Conservation (phyloP, 2,797 vertebrate genomes). For the Platalea minor region DNA sequence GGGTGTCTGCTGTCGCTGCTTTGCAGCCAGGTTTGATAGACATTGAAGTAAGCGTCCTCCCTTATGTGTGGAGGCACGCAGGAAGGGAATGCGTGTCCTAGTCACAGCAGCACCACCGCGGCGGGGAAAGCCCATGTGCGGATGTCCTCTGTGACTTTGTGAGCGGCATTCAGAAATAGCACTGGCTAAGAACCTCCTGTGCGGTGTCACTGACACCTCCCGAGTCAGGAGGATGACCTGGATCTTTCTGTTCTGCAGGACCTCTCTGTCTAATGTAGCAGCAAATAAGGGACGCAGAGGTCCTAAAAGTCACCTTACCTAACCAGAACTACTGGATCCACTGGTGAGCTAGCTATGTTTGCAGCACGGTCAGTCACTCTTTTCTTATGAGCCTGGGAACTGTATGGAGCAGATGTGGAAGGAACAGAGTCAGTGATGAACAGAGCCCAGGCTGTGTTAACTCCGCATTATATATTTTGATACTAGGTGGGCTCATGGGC, state of each 20-base stretch:
- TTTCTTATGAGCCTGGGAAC: background rate
- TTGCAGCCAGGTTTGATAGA: background rate
- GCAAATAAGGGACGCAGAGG: background rate
- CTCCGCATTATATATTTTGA: background rate
- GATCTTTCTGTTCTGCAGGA: constrained; percentile 9
- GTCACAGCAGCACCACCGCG: background rate
- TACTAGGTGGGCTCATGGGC: background rate
- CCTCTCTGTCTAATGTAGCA: background rate
- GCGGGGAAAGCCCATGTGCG: background rate
- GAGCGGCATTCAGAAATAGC: background rate
- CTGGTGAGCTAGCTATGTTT: background rate
- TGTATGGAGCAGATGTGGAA: background rate
- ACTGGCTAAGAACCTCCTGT: background rate
- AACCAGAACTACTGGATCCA: background rate
- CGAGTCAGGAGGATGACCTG: background rate
- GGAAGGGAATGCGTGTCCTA: accelerated
- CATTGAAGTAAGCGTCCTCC: background rate
- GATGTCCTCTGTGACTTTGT: constrained; percentile 39
- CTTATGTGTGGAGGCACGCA: background rate
- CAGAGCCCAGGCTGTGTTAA: background rate
- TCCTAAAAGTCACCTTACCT: background rate
- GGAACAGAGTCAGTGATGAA: background rate
- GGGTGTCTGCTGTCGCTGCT: background rate
- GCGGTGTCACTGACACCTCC: constrained; percentile 8
- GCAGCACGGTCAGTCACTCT: background rate